These are phyloP conservation scores for Drosophila orosa DNA, from an alignment of 1,140 invertebrate species.

Conservation along the genomic window DNA sequence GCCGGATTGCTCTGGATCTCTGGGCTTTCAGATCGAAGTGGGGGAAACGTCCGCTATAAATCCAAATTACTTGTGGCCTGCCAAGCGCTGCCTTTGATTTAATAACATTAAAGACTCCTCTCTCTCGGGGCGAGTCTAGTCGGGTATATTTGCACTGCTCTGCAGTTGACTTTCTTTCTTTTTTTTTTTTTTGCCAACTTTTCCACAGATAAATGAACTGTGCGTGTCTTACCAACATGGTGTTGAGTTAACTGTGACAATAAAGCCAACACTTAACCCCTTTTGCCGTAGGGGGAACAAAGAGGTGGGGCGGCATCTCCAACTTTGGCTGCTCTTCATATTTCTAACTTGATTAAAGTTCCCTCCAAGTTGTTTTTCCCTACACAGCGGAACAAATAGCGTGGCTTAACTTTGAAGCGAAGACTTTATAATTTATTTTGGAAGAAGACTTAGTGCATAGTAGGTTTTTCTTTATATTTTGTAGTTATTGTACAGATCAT, in stretches of 20 bases:
- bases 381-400: constrained; percentile 6
- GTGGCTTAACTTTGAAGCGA: neutral
- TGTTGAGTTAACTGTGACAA: constrained; percentile 51
- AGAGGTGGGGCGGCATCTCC: neutral
- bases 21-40: constrained; percentile 2
- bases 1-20: neutral
- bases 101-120: constrained; percentile 57
- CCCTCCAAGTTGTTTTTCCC: constrained; percentile 2
- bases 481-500: neutral
- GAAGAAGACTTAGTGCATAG: too few relatives aligned
- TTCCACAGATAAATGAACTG: constrained; percentile 54
- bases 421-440: neutral
- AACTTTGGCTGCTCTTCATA: constrained; percentile 22
- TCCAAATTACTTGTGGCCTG: constrained; percentile 64
- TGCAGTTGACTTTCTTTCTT: neutral
- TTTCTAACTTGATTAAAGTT: constrained; percentile 29
- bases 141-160: neutral
- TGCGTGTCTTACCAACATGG: constrained; percentile 24
- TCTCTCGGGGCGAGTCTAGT: neutral
- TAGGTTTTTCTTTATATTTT: neutral
- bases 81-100: constrained; percentile 54
- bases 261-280: constrained; percentile 45
- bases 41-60: constrained; percentile 46
- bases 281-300: neutral
- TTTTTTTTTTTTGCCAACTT: constrained; percentile 27